Conservation (phyloP, 2,888 invertebrate genomes). For the Cynaeus angustus region DNA sequence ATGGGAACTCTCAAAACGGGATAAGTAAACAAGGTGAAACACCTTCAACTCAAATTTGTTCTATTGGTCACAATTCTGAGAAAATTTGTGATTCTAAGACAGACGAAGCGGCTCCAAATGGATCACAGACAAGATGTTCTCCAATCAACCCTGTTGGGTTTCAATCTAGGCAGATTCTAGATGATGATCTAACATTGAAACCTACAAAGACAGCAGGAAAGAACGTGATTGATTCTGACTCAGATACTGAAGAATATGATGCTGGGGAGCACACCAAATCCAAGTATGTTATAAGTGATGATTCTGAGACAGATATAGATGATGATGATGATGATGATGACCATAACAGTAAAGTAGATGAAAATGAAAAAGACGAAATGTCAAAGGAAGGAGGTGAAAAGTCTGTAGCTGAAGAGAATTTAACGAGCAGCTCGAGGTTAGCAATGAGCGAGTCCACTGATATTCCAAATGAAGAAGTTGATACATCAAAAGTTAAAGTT, state of each 20-base stretch:
- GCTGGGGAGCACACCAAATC: constrained; percentile 10
- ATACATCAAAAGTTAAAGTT: background rate
- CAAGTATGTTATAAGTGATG: constrained; percentile 35
- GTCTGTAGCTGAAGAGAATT: background rate
- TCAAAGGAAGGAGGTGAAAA: too few relatives aligned
- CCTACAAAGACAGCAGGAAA: constrained; percentile 14
- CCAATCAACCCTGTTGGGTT: background rate
- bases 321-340: constrained; percentile 5
- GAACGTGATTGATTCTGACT: constrained; percentile 19
- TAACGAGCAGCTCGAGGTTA: background rate
- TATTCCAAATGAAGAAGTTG: background rate
- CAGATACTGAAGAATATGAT: constrained; percentile 45
- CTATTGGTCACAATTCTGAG: background rate
- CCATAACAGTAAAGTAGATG: too few relatives aligned
- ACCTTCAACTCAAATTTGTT: background rate
- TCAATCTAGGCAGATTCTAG: background rate
- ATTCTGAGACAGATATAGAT: constrained; percentile 57
- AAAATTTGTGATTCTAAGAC: constrained; percentile 9
- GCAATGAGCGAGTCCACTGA: background rate
- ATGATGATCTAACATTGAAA: background rate
- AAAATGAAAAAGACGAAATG: constrained; percentile 4
- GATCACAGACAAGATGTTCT: background rate
- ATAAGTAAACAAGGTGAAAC: too few relatives aligned
- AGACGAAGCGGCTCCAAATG: constrained; percentile 13
- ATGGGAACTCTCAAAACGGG: background rate